A percentile compares a stretch with the other conserved stretches of the same genome.
Conservation (phyloP, 2,888 invertebrate species). For the Papilio elwesi region DNA sequence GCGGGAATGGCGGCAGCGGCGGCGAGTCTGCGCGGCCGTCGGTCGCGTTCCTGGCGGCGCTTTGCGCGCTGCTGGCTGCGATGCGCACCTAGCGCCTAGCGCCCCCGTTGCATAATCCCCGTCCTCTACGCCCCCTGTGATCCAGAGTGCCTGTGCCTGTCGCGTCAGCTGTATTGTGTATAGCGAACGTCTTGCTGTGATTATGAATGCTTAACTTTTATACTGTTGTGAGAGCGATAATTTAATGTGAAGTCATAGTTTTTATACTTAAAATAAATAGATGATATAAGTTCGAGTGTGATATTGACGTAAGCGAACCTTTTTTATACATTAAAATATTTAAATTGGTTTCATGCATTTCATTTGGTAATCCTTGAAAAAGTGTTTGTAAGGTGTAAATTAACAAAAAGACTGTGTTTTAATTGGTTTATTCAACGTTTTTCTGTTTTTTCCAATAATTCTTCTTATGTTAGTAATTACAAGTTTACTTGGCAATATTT, state of each 20-base stretch:
- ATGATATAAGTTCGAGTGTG: slow-evolving; percentile 84
- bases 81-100: slow-evolving; percentile 53
- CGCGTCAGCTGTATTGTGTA: slow-evolving; percentile 76
- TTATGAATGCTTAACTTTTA: slow-evolving; percentile 72
- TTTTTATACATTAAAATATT: slow-evolving; percentile 79
- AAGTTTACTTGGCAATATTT: slow-evolving; percentile 84
- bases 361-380: slow-evolving; percentile 22
- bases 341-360: slow-evolving; percentile 55
- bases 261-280: slow-evolving; percentile 84
- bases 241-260: slow-evolving; percentile 84
- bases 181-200: slow-evolving; percentile 76
- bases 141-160: slow-evolving; percentile 73
- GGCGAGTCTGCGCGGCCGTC: slow-evolving; percentile 44
- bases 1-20: slow-evolving; percentile 55
- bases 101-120: slow-evolving; percentile 54
- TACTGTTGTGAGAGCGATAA: slow-evolving; percentile 78
- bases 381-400: slow-evolving; percentile 52
- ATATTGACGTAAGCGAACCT: slow-evolving; percentile 81
- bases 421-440: slow-evolving; percentile 84
- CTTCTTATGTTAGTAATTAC: slow-evolving; percentile 83
- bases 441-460: slow-evolving; percentile 82
- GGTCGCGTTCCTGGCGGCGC: slow-evolving; percentile 16
- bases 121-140: slow-evolving; percentile 71
- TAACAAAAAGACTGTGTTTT: slow-evolving; percentile 76
- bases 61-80: slow-evolving; percentile 42